Percentiles rank a stretch among this genome's conserved stretches.
Conservation (phyloP, 2,888 invertebrate species). For the Camptogramma bilineatum region DNA sequence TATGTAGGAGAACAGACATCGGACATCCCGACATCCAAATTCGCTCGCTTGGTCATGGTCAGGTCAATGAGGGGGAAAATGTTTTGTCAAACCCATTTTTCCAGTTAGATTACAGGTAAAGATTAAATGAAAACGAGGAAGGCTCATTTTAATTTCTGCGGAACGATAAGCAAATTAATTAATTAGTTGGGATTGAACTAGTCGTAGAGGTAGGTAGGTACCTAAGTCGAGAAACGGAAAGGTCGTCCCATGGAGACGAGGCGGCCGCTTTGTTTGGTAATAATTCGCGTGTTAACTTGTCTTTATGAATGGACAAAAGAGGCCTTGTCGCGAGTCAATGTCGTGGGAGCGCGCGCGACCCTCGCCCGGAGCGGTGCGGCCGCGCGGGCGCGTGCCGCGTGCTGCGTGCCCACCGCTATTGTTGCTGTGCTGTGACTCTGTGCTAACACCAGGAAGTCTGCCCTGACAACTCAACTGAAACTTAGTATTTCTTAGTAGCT, state of each 20-base stretch:
- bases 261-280: conserved; percentile 20
- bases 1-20: no score
- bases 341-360: conserved; percentile 13
- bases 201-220: background rate
- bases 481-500: background rate
- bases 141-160: background rate
- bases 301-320: conserved; percentile 28
- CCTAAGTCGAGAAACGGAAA: background rate
- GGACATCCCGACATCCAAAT: no score
- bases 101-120: no score
- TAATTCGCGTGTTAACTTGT: conserved; percentile 21
- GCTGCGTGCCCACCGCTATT: conserved; percentile 1
- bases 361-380: background rate
- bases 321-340: conserved; percentile 30
- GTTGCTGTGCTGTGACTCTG: background rate
- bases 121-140: background rate
- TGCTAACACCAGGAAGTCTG: background rate
- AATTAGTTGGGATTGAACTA: background rate
- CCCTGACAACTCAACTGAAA: background rate
- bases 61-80: no score
- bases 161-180: background rate
- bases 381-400: background rate
- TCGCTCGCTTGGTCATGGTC: no score
- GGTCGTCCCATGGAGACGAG: background rate
- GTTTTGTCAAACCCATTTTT: no score